Conservation (phyloP, 35 echinoderm and acorn worm species). For the Anneissia japonica region DNA sequence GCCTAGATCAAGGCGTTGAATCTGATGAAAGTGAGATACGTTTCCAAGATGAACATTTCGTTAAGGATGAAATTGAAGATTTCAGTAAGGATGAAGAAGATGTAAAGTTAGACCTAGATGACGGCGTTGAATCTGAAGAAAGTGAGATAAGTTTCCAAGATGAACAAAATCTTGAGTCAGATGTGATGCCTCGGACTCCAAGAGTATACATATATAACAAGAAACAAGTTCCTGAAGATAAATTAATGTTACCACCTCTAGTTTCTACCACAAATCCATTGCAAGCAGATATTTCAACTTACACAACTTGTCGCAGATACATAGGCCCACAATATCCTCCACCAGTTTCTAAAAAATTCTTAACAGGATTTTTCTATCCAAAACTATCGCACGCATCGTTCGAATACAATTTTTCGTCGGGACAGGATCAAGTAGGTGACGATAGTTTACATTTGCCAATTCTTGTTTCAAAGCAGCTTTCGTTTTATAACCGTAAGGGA, state of each 20-base stretch:
- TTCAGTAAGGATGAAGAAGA: too few species aligned
- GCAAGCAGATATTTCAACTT: neutral
- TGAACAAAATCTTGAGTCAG: neutral
- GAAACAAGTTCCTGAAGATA: neutral
- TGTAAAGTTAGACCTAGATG: too few species aligned
- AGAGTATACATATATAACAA: neutral
- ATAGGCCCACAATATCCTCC: neutral
- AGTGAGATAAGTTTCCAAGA: neutral
- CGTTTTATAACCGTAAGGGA: neutral
- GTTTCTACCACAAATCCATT: neutral
- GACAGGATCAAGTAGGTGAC: neutral
- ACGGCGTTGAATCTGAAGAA: neutral
- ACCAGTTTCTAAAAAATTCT: neutral
- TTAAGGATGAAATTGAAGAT: too few species aligned
- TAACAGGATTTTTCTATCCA: neutral
- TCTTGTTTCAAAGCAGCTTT: neutral
- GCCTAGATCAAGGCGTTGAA: neutral
- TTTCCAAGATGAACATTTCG: too few species aligned
- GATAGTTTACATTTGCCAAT: neutral
- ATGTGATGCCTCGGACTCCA: neutral
- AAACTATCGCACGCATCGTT: neutral
- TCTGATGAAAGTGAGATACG: neutral
- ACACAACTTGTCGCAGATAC: neutral
- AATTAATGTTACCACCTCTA: neutral
- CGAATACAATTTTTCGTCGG: neutral